Evolutionary conservation across 2,888 invertebrate species (phyloP).

Genomic region (Phrixothrix hirtus): DNA sequence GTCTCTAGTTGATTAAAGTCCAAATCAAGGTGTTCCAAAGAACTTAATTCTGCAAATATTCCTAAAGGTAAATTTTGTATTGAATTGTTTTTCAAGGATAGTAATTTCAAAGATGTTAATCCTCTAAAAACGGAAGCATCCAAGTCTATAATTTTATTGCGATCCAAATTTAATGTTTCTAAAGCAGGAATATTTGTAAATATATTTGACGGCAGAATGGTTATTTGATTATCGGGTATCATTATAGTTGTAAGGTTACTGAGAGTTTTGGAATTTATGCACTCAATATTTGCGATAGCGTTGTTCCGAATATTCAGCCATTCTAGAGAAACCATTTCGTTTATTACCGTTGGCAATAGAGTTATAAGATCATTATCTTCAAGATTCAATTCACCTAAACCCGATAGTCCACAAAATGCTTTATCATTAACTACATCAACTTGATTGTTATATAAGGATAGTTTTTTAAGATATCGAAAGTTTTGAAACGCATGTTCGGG

Average conservation of each 20-base stretch:
- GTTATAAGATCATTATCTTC: background rate
- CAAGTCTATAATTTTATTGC: conserved; percentile 1
- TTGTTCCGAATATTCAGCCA: conserved; percentile 8
- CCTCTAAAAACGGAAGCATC: background rate
- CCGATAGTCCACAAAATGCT: background rate
- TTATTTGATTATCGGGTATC: conserved; percentile 3
- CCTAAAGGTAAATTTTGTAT: background rate
- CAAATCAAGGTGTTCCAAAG: conserved; percentile 1
- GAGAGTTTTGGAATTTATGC: background rate
- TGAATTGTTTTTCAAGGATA: background rate
- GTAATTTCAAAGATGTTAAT: background rate
- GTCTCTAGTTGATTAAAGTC: background rate
- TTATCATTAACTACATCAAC: background rate
- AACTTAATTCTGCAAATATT: background rate
- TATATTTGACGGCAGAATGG: background rate
- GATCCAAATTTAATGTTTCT: conserved; percentile 1
- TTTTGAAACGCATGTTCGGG: background rate
- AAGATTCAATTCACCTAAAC: conserved; percentile 2
- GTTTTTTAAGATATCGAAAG: background rate
- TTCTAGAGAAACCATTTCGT: background rate
- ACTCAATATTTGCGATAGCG: background rate
- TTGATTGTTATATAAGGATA: conserved; percentile 1
- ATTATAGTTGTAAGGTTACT: conserved; percentile 1
- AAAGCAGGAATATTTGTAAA: background rate
- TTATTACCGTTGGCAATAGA: background rate